Base-by-base conservation (phyloP, 2,113 vertebrate genomes). In the Leuciscus idus region DNA sequence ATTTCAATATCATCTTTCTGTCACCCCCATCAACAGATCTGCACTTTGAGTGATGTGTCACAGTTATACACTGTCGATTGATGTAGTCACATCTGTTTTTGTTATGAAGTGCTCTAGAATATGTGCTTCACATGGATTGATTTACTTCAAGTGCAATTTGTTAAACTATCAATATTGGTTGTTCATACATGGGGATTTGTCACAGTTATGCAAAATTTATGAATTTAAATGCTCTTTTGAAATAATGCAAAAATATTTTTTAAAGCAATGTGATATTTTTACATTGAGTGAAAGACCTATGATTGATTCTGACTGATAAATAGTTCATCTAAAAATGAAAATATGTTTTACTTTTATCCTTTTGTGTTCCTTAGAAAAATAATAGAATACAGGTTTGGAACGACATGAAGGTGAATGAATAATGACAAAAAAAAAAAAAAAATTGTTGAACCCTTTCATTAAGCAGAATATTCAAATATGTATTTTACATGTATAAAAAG, bases 1-100 rank as follows among this genome's bases (percentile, higher is more conserved):
- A 72, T 89, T 84, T 84, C 84, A 87, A 84, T 85, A 72, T 86
- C 78, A 76, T 80, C 46, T 83, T 70, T 77, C 81, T 85, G 77
- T 87, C 85, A 72, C 62, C 52, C 26, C 21, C 50, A 28, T 72
- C 84, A 57, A 85, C 87, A 87, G 86, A 84, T 79, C 72, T 75
- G 61, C 61, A 68, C 26, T 62, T 80, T 89, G 84, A 86, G 57
- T 57, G 72, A 84, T 83, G 59, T 39, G 46, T 19, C 55, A 83
- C 43, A 77, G 72, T 36, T 55, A 36, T 46, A 33, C 13, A 30
- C 83, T 68, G 70, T 23, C 33, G n/a, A 75, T 48, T 66, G 78
- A 82, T 59, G 62, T 39, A 52, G 28, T 73, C 33, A 15, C 68
- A 84, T 82, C 70, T 81, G 59, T 57, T 85, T 48, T 81, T 81